Conservation (phyloP, 1,140 invertebrate species). For the Drosophila pseudoananassae region DNA sequence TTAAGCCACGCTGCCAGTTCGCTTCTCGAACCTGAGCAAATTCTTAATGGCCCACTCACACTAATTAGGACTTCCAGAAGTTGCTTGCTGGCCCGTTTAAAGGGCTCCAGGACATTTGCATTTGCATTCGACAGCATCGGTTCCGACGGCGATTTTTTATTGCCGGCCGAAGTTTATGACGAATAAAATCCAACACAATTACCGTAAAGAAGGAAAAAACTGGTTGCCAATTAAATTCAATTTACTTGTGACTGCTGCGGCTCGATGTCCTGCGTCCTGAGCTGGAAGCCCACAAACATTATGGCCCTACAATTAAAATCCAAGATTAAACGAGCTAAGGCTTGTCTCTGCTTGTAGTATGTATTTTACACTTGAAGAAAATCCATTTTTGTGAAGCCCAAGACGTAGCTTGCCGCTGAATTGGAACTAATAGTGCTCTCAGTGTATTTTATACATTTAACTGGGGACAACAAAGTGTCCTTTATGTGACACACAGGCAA, state of each 20-base stretch:
- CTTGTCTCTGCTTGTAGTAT: slow-evolving; percentile 21
- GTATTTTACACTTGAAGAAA: neutral
- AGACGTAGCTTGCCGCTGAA: no score
- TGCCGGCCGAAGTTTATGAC: slow-evolving; percentile 64
- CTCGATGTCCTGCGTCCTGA: slow-evolving; percentile 14
- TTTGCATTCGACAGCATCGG: slow-evolving; percentile 50
- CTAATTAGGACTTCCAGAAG: slow-evolving; percentile 63
- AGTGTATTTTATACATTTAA: slow-evolving; percentile 12
- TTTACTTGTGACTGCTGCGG: slow-evolving; percentile 68
- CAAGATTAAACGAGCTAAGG: slow-evolving; percentile 71
- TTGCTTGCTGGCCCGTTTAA: slow-evolving; percentile 45
- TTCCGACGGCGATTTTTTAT: slow-evolving; percentile 61
- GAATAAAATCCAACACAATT: slow-evolving; percentile 74
- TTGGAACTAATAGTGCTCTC: no score
- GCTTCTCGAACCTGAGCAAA: slow-evolving; percentile 43
- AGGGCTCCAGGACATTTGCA: slow-evolving; percentile 19
- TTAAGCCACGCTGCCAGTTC: slow-evolving; percentile 50
- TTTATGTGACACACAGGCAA: slow-evolving; percentile 60
- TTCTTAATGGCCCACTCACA: slow-evolving; percentile 74
- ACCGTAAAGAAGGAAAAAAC: slow-evolving; percentile 60
- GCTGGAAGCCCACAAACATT: slow-evolving; percentile 39
- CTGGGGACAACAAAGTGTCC: slow-evolving; percentile 68
- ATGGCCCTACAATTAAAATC: slow-evolving; percentile 77
- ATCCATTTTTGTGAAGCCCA: no score
- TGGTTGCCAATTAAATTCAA: slow-evolving; percentile 76